These are phyloP conservation scores for Pteromalus puparum DNA, from an alignment of 1,140 invertebrate species.

Conservation along the genomic window DNA sequence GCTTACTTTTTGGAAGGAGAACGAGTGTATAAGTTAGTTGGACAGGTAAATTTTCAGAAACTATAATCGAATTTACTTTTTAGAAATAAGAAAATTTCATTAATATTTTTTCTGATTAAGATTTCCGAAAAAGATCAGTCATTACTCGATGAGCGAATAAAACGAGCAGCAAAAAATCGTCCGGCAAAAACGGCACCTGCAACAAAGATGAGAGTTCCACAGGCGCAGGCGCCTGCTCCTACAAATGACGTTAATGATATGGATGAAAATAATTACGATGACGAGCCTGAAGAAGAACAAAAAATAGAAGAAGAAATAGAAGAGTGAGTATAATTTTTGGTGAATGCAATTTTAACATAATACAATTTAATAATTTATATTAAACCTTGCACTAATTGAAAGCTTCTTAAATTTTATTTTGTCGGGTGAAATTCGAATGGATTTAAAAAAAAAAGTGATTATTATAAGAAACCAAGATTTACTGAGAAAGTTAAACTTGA, in stretches of 20 bases:
- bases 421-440: too few species aligned
- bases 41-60: constrained; percentile 79
- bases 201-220: constrained; percentile 61
- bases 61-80: background rate
- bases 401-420: background rate
- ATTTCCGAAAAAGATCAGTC: constrained; percentile 96
- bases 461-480: too few species aligned
- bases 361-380: too few species aligned
- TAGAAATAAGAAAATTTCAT: background rate
- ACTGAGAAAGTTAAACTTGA: background rate
- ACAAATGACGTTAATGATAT: constrained; percentile 60
- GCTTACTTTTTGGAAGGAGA: constrained; percentile 95
- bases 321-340: constrained; percentile 56
- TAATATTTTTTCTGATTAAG: constrained; percentile 71
- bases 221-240: constrained; percentile 60
- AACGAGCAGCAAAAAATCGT: constrained; percentile 85
- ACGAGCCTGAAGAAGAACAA: constrained; percentile 65
- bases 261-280: constrained; percentile 68
- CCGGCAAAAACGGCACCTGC: constrained; percentile 74
- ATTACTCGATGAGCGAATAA: constrained; percentile 95
- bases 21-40: constrained; percentile 92
- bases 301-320: constrained; percentile 62
- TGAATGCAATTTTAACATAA: background rate
- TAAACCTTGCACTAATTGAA: background rate
- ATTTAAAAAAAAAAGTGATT: too few species aligned